Percentiles rank a stretch among this genome's conserved stretches.
phyloP scores from a whole-genome alignment of 2,888 invertebrate species.

The Lasioglossum vierecki region DNA sequence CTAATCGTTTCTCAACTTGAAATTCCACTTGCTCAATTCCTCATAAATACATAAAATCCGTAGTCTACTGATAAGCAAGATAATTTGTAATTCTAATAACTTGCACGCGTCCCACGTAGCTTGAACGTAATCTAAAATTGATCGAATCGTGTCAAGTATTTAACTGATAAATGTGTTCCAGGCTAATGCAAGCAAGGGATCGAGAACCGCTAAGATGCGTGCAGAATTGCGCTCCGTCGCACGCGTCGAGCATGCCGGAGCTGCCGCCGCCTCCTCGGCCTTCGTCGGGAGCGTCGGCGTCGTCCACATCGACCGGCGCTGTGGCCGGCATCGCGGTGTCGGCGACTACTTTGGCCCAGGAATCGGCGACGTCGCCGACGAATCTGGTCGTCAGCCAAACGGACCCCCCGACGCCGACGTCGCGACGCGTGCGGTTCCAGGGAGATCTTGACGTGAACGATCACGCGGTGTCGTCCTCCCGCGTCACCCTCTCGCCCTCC shows the following conservation, averaged over 20 bases:
- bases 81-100: no score
- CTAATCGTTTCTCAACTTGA: no score
- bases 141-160: background rate
- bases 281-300: constrained; percentile 65
- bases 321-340: constrained; percentile 51
- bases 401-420: constrained; percentile 80
- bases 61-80: no score
- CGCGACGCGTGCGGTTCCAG: constrained; percentile 85
- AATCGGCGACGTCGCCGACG: constrained; percentile 61
- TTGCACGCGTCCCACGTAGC: no score
- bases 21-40: no score
- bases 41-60: no score
- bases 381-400: constrained; percentile 45
- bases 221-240: constrained; percentile 81
- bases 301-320: constrained; percentile 31
- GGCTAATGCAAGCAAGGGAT: constrained; percentile 86
- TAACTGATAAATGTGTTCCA: constrained; percentile 73
- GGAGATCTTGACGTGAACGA: constrained; percentile 79
- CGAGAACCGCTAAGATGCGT: constrained; percentile 85
- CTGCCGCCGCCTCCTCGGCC: constrained; percentile 83
- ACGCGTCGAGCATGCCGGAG: constrained; percentile 88
- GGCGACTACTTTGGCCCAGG: constrained; percentile 40
- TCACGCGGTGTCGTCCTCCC: constrained; percentile 66
- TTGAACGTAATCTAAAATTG: no score
- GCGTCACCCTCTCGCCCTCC: constrained; percentile 66